A percentile compares a stretch with the other conserved stretches of the same genome.
These are phyloP conservation scores for Carcharodon carcharias DNA, from an alignment of 2,797 vertebrate genomes.

Conservation along the genomic window DNA sequence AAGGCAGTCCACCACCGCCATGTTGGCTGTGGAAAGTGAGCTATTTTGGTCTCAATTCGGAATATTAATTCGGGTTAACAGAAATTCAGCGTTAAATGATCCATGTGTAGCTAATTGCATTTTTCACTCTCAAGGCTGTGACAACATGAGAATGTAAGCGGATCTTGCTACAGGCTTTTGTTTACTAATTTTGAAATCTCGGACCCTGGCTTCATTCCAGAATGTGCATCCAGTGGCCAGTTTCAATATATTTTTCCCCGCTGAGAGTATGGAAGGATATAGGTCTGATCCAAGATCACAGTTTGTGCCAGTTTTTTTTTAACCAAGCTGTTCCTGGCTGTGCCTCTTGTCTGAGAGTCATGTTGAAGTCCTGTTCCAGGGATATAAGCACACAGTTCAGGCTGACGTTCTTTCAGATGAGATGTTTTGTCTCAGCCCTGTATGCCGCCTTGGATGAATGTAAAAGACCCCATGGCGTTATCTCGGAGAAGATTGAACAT, in stretches of 20 bases:
- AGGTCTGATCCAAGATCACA: background rate
- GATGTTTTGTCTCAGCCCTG: background rate
- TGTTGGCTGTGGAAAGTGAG: background rate
- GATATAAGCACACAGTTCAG: background rate
- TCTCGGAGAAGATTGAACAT: background rate
- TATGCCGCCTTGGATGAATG: background rate
- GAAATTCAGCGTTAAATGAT: background rate
- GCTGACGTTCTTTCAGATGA: background rate
- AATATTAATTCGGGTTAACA: background rate
- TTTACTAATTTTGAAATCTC: background rate
- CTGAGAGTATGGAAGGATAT: background rate
- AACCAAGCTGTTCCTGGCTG: background rate
- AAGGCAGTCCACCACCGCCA: background rate
- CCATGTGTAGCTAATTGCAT: background rate
- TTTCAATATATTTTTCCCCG: background rate
- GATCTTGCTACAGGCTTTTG: background rate
- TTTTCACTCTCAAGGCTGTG: background rate
- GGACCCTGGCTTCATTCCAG: background rate
- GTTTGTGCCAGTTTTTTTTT: background rate
- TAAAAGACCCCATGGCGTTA: background rate
- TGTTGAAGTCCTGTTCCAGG: background rate
- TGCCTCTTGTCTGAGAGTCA: background rate
- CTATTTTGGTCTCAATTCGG: background rate
- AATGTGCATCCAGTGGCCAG: background rate
- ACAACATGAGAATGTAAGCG: background rate